Conservation (phyloP, 2,888 invertebrate genomes). For the Congeria kusceri region DNA sequence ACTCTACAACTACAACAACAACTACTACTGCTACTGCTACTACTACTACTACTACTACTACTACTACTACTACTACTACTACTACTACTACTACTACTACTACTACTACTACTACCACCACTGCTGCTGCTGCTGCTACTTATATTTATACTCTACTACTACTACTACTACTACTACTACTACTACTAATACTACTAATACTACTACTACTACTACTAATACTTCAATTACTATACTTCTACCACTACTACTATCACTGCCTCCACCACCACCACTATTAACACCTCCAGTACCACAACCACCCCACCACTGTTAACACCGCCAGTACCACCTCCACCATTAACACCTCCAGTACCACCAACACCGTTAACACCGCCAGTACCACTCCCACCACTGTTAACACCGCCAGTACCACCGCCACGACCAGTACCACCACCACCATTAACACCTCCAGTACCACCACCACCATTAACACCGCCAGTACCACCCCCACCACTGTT, state of each 20-base stretch:
- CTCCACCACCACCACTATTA: background rate
- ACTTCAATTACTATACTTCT: too few relatives aligned
- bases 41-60: too few relatives aligned
- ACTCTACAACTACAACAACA: too few relatives aligned
- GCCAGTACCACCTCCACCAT: background rate
- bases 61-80: too few relatives aligned
- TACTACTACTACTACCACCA: too few relatives aligned
- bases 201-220: too few relatives aligned
- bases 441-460: constrained; percentile 8
- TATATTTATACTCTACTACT: too few relatives aligned
- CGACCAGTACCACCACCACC: constrained; percentile 6
- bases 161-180: too few relatives aligned
- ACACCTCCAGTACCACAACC: constrained; percentile 6
- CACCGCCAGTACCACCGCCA: background rate
- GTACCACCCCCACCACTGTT: background rate
- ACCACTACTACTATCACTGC: background rate
- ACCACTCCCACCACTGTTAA: background rate
- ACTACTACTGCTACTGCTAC: too few relatives aligned
- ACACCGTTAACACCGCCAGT: background rate
- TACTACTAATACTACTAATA: too few relatives aligned
- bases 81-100: too few relatives aligned
- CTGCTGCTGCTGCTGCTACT: too few relatives aligned
- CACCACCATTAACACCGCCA: constrained; percentile 4
- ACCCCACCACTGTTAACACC: constrained; percentile 7
- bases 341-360: constrained; percentile 2